Evolutionary conservation across 2,797 vertebrate species (phyloP).

Genomic region (Neopelma chrysocephalum): DNA sequence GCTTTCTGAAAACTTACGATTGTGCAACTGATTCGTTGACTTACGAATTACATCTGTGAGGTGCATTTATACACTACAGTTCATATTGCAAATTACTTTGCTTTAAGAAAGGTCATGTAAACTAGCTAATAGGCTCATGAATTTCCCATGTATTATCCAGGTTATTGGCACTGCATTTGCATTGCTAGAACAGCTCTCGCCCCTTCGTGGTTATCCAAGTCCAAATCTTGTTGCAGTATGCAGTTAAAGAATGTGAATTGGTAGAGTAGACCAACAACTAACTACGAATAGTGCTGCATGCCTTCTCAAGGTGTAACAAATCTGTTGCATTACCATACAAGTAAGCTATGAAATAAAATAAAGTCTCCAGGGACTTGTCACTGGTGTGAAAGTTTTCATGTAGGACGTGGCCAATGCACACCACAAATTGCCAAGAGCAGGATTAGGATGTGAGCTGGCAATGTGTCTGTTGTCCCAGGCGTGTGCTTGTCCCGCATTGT

Average conservation of each 20-base stretch:
- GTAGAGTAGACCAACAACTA: neutral
- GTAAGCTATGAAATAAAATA: neutral
- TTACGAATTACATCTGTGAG: neutral
- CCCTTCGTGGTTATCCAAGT: neutral
- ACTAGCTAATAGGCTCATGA: neutral
- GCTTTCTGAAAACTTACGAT: neutral
- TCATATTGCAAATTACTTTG: neutral
- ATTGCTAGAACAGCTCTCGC: neutral
- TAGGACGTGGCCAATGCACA: neutral
- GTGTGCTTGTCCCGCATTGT: neutral
- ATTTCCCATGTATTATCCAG: neutral
- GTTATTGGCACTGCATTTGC: neutral
- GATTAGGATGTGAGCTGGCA: neutral
- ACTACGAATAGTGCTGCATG: neutral
- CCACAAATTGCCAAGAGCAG: neutral
- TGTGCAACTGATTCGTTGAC: neutral
- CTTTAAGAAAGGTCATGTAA: neutral
- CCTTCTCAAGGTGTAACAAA: neutral
- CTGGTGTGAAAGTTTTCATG: neutral
- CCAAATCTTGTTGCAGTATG: neutral
- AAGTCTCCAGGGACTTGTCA: neutral
- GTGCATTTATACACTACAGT: neutral
- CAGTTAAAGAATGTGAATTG: neutral
- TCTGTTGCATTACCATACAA: neutral
- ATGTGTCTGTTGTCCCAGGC: fast-evolving